These are phyloP conservation scores for Tetragnatha versicolor DNA, from an alignment of 1,140 invertebrate genomes.

Conservation along the genomic window DNA sequence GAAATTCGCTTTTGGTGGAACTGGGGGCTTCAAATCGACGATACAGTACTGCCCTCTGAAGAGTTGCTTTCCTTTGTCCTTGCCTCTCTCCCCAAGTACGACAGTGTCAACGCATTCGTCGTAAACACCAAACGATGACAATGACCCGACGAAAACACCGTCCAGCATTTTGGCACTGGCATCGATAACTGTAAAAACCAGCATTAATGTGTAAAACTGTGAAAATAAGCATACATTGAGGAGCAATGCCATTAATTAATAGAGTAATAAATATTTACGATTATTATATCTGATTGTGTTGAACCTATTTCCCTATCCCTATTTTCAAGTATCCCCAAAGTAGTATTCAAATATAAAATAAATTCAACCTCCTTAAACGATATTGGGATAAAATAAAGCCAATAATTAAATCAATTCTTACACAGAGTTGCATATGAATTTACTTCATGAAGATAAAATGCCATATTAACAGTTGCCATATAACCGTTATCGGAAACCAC, in stretches of 20 bases:
- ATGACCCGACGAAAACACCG: constrained; percentile 56
- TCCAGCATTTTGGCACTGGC: constrained; percentile 57
- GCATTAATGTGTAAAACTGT: background rate
- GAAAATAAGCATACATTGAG: too few species aligned
- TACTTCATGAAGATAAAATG: too few species aligned
- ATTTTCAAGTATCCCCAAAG: too few species aligned
- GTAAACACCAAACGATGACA: constrained; percentile 56
- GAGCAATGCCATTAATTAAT: too few species aligned
- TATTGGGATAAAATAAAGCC: too few species aligned
- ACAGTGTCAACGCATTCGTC: constrained; percentile 54
- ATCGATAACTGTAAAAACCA: constrained; percentile 56
- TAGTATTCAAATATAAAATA: too few species aligned
- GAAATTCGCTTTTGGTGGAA: constrained; percentile 53
- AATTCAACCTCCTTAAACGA: too few species aligned
- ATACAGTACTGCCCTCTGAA: constrained; percentile 57
- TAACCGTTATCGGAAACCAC: too few species aligned
- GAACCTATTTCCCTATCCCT: background rate
- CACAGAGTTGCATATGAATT: too few species aligned
- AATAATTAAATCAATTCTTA: too few species aligned
- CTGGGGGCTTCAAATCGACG: constrained; percentile 54
- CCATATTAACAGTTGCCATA: too few species aligned
- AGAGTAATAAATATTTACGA: too few species aligned
- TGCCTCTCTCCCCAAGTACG: background rate
- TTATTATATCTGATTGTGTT: background rate
- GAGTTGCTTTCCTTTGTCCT: constrained; percentile 14